Percentiles rank a stretch among this genome's conserved stretches.
These are phyloP conservation scores for Thymelicus lineola DNA, from an alignment of 2,888 invertebrate genomes.

Conservation along the genomic window DNA sequence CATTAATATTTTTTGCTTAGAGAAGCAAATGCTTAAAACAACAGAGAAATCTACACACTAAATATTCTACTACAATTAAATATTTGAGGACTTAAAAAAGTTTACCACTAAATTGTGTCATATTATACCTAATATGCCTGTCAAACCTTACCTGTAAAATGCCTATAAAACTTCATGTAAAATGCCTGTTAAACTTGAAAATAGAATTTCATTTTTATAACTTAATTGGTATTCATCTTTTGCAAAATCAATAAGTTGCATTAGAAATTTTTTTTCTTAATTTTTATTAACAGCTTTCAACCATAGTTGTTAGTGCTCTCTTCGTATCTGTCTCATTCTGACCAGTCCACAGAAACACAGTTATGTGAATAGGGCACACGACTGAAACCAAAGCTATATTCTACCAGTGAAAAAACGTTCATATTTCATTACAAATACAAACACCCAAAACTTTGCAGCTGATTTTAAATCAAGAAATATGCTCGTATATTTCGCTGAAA, in stretches of 20 bases:
- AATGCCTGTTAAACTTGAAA: no score
- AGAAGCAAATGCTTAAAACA: no score
- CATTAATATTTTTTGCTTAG: no score
- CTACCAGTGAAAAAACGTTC: slow-evolving; percentile 60
- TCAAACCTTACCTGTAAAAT: no score
- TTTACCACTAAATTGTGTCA: no score
- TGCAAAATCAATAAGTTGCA: slow-evolving; percentile 25
- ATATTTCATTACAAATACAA: slow-evolving; percentile 61
- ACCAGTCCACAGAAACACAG: slow-evolving; percentile 51
- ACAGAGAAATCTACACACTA: no score
- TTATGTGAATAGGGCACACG: slow-evolving; percentile 45
- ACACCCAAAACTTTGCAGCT: slow-evolving; percentile 61
- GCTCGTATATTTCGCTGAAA: slow-evolving; percentile 58
- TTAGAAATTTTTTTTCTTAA: slow-evolving; percentile 51
- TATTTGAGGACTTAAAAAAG: no score
- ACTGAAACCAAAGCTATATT: slow-evolving; percentile 54
- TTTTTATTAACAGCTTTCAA: slow-evolving; percentile 50
- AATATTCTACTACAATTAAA: no score
- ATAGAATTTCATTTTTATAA: no score
- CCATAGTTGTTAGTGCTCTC: slow-evolving; percentile 53
- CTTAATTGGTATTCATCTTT: slow-evolving; percentile 1
- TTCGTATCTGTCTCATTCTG: slow-evolving; percentile 50
- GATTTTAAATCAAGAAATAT: slow-evolving; percentile 60
- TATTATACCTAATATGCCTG: no score
- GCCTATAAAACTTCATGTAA: no score